These are phyloP conservation scores for Mesopsocus fuscifrons DNA, from an alignment of 2,888 invertebrate species.

Conservation along the genomic window DNA sequence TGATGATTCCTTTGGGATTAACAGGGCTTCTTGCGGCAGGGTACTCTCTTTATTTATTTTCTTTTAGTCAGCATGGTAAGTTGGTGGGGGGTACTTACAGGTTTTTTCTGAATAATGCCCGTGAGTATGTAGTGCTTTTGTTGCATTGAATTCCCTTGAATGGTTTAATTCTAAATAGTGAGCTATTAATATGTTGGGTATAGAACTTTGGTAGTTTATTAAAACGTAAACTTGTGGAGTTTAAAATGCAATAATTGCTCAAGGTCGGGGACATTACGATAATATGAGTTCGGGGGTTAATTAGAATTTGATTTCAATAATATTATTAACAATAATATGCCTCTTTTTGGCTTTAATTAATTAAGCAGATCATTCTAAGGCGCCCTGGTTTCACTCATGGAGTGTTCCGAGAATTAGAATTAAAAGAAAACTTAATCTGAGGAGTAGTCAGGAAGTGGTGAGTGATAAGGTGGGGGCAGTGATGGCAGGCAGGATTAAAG, in stretches of 20 bases:
- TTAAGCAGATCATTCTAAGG: constrained; percentile 29
- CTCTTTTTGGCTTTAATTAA: constrained; percentile 26
- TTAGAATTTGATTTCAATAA: constrained; percentile 31
- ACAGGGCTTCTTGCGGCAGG: constrained; percentile 43
- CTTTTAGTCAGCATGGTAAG: constrained; percentile 39
- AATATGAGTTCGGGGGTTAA: too few relatives aligned
- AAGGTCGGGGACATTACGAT: too few relatives aligned
- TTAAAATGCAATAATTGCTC: constrained; percentile 32
- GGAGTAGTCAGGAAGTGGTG: background rate
- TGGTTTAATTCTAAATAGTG: background rate
- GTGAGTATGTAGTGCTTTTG: constrained; percentile 38
- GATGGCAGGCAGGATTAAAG: constrained; percentile 19
- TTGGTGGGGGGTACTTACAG: constrained; percentile 31
- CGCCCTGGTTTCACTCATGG: constrained; percentile 19
- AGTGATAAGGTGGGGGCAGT: background rate
- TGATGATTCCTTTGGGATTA: constrained; percentile 33
- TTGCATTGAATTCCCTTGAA: constrained; percentile 29
- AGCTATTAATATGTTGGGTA: too few relatives aligned
- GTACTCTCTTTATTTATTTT: constrained; percentile 44
- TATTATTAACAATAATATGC: constrained; percentile 31
- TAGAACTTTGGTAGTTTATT: constrained; percentile 43
- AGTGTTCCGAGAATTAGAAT: constrained; percentile 19
- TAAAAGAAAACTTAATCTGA: constrained; percentile 15
- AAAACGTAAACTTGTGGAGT: constrained; percentile 49
- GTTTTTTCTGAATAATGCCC: constrained; percentile 29